Percentiles rank a stretch among this genome's conserved stretches.
Evolutionary conservation across 2,113 vertebrate species (phyloP).

Genomic region (Manacus vitellinus): DNA sequence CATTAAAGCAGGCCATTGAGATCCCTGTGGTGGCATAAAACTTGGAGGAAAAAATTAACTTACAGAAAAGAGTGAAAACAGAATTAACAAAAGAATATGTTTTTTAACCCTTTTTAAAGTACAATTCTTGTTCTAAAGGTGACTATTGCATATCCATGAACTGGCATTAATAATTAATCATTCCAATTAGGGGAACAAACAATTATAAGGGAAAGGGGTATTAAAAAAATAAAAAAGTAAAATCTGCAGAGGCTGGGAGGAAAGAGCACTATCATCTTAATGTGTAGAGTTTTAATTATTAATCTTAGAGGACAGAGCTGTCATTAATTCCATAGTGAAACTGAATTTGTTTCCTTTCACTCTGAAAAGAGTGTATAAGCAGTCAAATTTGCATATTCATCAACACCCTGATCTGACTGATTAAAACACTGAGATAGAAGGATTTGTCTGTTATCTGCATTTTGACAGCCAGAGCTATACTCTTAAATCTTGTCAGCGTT

Average conservation of each 20-base stretch:
- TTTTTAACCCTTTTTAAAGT: not conserved
- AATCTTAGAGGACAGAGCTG: conserved; percentile 37
- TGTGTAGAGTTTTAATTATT: conserved; percentile 40
- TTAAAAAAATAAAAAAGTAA: conserved; percentile 14
- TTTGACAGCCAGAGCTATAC: conserved; percentile 36
- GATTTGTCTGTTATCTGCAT: conserved; percentile 48
- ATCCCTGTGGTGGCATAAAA: not conserved
- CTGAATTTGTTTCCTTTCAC: conserved; percentile 45
- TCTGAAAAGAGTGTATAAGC: conserved; percentile 51
- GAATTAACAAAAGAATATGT: not conserved
- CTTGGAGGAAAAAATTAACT: not conserved
- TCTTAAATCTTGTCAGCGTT: conserved; percentile 53
- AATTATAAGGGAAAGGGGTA: conserved; percentile 31
- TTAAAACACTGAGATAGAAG: conserved; percentile 35
- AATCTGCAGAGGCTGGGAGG: not conserved
- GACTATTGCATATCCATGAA: not conserved
- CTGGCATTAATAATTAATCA: conserved; percentile 58
- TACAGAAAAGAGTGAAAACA: not conserved
- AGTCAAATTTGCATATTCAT: conserved; percentile 53
- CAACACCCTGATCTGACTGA: conserved; percentile 30
- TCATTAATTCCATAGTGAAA: conserved; percentile 51
- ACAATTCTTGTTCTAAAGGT: not conserved
- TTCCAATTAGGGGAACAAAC: conserved; percentile 58
- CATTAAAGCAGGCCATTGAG: not conserved
- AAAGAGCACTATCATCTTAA: conserved; percentile 38